Evolutionary conservation across 2,888 invertebrate species (phyloP).

Genomic region (Anarsia innoxiella): DNA sequence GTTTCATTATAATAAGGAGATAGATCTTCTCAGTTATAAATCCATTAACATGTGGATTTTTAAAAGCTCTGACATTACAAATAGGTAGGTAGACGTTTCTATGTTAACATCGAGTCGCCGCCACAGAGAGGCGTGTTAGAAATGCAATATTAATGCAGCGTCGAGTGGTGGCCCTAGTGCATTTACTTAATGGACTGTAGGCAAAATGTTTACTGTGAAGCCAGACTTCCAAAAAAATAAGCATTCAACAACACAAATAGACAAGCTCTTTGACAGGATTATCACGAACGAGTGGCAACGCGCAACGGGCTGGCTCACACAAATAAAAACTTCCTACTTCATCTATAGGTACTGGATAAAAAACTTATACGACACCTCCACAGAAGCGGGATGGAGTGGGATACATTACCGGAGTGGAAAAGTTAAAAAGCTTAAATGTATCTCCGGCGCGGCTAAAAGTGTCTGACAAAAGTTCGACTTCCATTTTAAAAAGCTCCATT

Average conservation of each 20-base stretch:
- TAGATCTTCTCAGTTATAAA: too few species aligned
- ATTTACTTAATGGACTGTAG: conserved; percentile 72
- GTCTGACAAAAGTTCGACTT: conserved; percentile 76
- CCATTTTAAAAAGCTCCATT: conserved; percentile 76
- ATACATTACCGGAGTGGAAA: conserved; percentile 75
- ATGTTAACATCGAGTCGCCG: conserved; percentile 35
- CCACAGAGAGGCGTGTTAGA: conserved; percentile 49
- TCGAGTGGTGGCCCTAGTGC: conserved; percentile 63
- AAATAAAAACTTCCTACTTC: conserved; percentile 54
- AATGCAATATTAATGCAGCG: conserved; percentile 79
- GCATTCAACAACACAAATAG: too few species aligned
- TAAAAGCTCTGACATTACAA: too few species aligned
- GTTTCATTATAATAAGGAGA: too few species aligned
- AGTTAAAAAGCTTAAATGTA: conserved; percentile 76
- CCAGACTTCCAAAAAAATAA: conserved; percentile 54
- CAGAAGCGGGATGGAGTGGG: conserved; percentile 61
- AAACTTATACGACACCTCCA: conserved; percentile 62
- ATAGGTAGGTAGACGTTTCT: too few species aligned
- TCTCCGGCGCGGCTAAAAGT: conserved; percentile 74
- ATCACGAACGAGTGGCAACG: conserved; percentile 44
- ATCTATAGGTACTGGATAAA: conserved; percentile 49
- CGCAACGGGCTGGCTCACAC: conserved; percentile 39
- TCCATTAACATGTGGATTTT: too few species aligned
- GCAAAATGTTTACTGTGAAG: conserved; percentile 65
- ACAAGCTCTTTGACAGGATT: conserved; percentile 58